Evolutionary conservation across 2,888 invertebrate genomes (phyloP).

Genomic region (Andrena bucephala): DNA sequence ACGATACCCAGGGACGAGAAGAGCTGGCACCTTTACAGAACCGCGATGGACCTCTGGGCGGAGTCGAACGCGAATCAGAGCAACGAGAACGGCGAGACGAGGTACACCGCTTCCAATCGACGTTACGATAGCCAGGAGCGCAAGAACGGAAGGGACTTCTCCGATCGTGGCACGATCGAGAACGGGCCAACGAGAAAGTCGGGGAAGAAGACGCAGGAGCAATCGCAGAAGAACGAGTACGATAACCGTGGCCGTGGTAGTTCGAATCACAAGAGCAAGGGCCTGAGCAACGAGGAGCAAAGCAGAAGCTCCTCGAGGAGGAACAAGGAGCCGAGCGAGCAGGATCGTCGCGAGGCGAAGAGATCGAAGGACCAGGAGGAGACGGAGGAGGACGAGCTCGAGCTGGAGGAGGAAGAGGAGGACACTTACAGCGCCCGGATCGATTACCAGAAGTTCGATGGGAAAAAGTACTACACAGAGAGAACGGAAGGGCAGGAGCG

Average conservation of each 20-base stretch:
- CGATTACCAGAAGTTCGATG: constrained; percentile 75
- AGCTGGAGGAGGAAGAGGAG: constrained; percentile 80
- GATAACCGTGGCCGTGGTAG: constrained; percentile 64
- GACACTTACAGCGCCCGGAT: constrained; percentile 72
- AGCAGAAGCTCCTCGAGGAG: constrained; percentile 53
- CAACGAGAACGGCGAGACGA: constrained; percentile 67
- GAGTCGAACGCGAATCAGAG: constrained; percentile 76
- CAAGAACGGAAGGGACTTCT: constrained; percentile 67
- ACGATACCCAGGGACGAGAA: constrained; percentile 83
- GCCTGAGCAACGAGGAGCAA: constrained; percentile 55
- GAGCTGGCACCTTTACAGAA: constrained; percentile 84
- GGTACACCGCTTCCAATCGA: constrained; percentile 43
- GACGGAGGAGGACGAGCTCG: constrained; percentile 80
- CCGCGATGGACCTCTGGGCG: constrained; percentile 84
- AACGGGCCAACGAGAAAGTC: constrained; percentile 55
- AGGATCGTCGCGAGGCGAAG: constrained; percentile 55
- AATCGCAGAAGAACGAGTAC: constrained; percentile 74
- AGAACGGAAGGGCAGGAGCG: constrained; percentile 65
- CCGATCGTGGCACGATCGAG: constrained; percentile 64
- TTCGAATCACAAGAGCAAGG: constrained; percentile 69
- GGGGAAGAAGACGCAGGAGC: constrained; percentile 63
- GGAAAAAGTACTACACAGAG: constrained; percentile 78
- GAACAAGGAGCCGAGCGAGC: constrained; percentile 50
- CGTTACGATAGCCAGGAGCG: constrained; percentile 67
- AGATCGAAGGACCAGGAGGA: constrained; percentile 72